phyloP scores from a whole-genome alignment of 2,113 vertebrate species.

The Corydoras maculifer region DNA sequence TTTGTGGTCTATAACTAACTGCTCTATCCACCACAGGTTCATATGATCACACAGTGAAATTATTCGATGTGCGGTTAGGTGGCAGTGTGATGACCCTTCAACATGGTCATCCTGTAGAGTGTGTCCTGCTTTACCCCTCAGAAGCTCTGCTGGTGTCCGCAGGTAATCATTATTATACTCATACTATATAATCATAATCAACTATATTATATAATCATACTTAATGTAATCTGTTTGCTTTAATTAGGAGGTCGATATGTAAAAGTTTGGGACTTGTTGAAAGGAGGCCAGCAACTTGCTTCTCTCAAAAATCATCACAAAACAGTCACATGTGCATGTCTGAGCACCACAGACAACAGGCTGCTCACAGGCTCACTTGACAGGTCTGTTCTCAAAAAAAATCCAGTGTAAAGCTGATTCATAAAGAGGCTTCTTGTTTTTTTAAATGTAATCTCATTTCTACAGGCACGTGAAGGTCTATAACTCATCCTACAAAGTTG shows the following conservation, averaged over 20 bases:
- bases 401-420: no score
- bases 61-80: slow-evolving; percentile 83
- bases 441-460: background rate
- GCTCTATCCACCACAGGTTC: slow-evolving; percentile 67
- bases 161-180: slow-evolving; percentile 63
- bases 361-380: slow-evolving; percentile 89
- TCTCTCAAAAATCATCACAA: slow-evolving; percentile 97
- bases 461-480: slow-evolving; percentile 93
- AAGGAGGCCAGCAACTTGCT: slow-evolving; percentile 86
- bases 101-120: slow-evolving; percentile 92
- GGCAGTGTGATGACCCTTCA: slow-evolving; percentile 83
- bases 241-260: slow-evolving; percentile 83
- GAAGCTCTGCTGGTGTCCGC: slow-evolving; percentile 90
- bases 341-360: slow-evolving; percentile 84
- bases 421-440: no score
- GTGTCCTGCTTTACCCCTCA: slow-evolving; percentile 88
- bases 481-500: slow-evolving; percentile 90
- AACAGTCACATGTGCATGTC: slow-evolving; percentile 86
- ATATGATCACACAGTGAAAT: slow-evolving; percentile 89
- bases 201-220: no score
- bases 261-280: slow-evolving; percentile 93
- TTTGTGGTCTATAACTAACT: background rate
- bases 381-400: slow-evolving; percentile 64
- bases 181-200: no score
- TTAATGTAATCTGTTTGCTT: background rate